These are phyloP conservation scores for Temnothorax rugatulus DNA, from an alignment of 2,888 invertebrate genomes.

Conservation along the genomic window DNA sequence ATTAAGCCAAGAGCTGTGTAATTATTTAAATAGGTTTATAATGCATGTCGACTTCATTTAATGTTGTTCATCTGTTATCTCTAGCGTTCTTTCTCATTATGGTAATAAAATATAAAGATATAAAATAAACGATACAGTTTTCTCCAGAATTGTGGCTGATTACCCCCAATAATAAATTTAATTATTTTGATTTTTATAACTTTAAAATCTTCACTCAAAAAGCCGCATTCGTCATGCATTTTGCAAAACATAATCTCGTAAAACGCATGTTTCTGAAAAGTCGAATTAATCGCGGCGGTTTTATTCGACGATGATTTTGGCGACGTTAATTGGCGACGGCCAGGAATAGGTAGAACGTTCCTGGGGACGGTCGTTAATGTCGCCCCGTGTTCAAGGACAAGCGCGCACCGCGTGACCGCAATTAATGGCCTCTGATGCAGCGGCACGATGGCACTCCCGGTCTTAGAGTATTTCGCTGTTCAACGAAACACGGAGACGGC, in stretches of 20 bases:
- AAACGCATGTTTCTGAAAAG: neutral
- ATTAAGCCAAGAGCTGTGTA: conserved; percentile 20
- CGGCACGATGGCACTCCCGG: conserved; percentile 51
- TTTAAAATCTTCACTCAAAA: neutral
- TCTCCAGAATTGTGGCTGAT: neutral
- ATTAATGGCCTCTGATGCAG: conserved; percentile 72
- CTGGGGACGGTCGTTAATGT: conserved; percentile 60
- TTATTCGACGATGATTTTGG: conserved; percentile 11
- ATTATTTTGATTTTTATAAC: neutral
- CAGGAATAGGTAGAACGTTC: conserved; percentile 30
- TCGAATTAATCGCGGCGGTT: conserved; percentile 17
- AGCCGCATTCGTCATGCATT: too few relatives aligned
- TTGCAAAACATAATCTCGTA: neutral
- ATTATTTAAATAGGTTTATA: neutral
- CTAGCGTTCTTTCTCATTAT: neutral
- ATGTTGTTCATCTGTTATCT: neutral
- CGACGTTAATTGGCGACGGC: conserved; percentile 34
- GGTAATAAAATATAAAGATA: neutral
- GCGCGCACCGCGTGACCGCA: conserved; percentile 67
- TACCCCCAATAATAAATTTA: neutral
- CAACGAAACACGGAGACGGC: conserved; percentile 71
- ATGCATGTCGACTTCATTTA: neutral
- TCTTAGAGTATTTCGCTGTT: conserved; percentile 73
- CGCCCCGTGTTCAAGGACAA: conserved; percentile 69
- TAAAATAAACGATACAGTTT: neutral